A percentile compares a stretch with the other conserved stretches of the same genome.
Conservation (phyloP, 2,797 vertebrate genomes). For the Numenius phaeopus region DNA sequence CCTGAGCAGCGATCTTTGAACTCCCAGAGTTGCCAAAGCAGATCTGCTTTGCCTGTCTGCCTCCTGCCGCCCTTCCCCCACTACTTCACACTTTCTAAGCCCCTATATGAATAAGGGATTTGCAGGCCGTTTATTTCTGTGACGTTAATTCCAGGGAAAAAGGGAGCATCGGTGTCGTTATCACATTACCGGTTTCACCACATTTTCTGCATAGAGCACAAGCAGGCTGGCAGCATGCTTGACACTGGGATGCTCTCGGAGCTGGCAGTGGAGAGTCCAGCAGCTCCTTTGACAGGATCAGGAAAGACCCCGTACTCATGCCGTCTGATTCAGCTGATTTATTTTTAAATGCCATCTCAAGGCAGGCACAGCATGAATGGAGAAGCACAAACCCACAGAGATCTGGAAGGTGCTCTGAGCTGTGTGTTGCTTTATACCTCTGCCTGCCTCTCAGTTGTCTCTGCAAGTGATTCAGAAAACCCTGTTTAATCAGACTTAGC, state of each 20-base stretch:
- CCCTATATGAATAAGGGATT: constrained; percentile 19
- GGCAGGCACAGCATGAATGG: not conserved
- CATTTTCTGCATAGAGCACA: not conserved
- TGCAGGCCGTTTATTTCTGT: constrained; percentile 6
- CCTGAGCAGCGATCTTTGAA: not conserved
- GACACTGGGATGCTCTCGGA: not conserved
- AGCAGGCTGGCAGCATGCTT: not conserved
- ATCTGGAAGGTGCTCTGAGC: not conserved
- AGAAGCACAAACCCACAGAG: not conserved
- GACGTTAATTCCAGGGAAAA: not conserved
- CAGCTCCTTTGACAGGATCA: not conserved
- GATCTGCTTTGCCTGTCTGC: not conserved
- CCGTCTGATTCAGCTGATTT: not conserved
- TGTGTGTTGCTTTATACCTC: not conserved
- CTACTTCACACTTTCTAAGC: not conserved
- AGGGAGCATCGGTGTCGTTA: not conserved
- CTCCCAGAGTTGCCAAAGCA: not conserved
- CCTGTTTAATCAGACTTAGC: constrained; percentile 3
- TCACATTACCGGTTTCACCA: not conserved
- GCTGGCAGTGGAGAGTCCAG: not conserved
- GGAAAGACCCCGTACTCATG: not conserved
- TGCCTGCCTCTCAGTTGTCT: not conserved
- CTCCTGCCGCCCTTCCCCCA: not conserved
- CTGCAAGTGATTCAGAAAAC: not conserved
- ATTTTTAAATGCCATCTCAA: not conserved